Evolutionary conservation across 53 echinoderm and acorn worm genomes (phyloP), one percentile per base, ranked within the genome.

Genomic region (Holothuria leucospilota): DNA sequence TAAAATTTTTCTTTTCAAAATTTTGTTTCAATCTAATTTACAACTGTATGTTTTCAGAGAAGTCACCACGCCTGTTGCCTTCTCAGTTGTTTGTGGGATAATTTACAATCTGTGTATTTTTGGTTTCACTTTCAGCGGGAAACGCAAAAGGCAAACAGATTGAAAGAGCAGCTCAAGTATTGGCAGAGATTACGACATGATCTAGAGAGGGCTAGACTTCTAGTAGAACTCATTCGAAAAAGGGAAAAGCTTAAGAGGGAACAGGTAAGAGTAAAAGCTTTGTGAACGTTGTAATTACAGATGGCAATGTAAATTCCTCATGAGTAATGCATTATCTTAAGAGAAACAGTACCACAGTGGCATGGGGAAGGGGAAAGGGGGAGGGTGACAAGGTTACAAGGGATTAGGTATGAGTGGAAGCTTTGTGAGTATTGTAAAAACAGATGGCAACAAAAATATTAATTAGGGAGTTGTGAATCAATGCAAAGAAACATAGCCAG

Each of bases 111-210:
- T 15, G 56, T 18, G 15, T 56, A 49, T 49, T 49, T 56, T 56
- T 56, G 4, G 14, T 56, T 56, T 56, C 56, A 18, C 56, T 56
- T 60, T 65, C 89, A 94, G 96, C 87, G 93, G 29, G 96, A 96
- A 87, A 93, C 86, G 30, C 93, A 96, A 77, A 96, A 96, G 69
- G 94, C 91, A 69, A 96, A 94, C 86, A 90, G 90, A 88, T 81
- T 94, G 78, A 96, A 96, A 85, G 96, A 96, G 82, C 94, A 96
- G 85, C 91, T 96, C 53, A 96, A 96, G 81, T 96, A 96, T 82
- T 96, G 96, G 96, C 96, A 96, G 89, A 91, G 96, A 46, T 77
- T 96, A 74, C 73, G 96, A 21, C 96, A 96, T 67, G 96, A 96
- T 60, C 78, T 96, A 40, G 96, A 96, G 82, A 83, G 96, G 59